Conservation (phyloP, 1,140 invertebrate genomes). For the Yoshiicerus persimilis region DNA sequence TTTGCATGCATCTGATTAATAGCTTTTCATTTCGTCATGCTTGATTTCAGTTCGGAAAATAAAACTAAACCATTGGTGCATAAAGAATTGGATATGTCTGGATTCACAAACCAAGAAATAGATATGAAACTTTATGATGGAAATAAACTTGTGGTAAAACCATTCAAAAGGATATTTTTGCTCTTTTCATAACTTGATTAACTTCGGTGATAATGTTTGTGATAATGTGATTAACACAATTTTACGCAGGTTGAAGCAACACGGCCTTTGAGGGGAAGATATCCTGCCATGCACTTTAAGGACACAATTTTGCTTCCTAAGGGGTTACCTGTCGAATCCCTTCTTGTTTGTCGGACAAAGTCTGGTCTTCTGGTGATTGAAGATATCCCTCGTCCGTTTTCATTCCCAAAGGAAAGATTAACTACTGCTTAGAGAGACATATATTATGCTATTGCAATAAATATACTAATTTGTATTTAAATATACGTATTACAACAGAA, state of each 20-base stretch:
- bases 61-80: not conserved
- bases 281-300: not conserved
- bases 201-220: not conserved
- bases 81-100: constrained; percentile 28
- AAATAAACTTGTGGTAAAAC: constrained; percentile 30
- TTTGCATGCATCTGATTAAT: too few relatives aligned
- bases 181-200: not conserved
- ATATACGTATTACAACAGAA: too few relatives aligned
- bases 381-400: not conserved
- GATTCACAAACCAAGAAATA: constrained; percentile 36
- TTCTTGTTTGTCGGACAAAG: constrained; percentile 26
- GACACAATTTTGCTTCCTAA: constrained; percentile 13
- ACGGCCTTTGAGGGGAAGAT: not conserved
- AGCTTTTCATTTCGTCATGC: not conserved
- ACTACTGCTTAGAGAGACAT: constrained; percentile 50
- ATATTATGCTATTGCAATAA: too few relatives aligned
- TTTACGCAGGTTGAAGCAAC: constrained; percentile 25
- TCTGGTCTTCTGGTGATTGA: not conserved
- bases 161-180: too few relatives aligned
- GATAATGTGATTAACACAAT: too few relatives aligned
- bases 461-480: too few relatives aligned
- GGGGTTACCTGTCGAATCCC: constrained; percentile 7
- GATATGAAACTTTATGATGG: constrained; percentile 31
- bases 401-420: not conserved
- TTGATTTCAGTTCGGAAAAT: not conserved